Conservation (phyloP, 2,888 invertebrate species). For the Bruchidius siliquastri region DNA sequence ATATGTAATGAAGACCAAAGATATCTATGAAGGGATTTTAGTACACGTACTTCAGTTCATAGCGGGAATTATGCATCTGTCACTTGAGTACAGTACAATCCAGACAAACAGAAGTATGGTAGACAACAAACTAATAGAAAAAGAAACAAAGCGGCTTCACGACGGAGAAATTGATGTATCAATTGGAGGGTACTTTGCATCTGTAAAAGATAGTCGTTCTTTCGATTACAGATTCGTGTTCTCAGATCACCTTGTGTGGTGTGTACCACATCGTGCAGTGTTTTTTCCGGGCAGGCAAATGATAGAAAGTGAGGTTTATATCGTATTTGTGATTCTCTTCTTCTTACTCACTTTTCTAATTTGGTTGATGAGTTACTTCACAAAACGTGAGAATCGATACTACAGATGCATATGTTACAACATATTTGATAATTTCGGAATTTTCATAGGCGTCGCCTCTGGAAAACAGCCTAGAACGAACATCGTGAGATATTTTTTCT, state of each 20-base stretch:
- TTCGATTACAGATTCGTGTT: neutral
- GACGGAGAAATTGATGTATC: neutral
- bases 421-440: neutral
- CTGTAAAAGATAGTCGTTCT: neutral
- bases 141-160: neutral
- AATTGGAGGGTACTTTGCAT: neutral
- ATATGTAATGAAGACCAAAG: neutral
- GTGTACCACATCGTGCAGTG: neutral
- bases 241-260: neutral
- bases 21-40: neutral
- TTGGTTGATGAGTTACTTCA: neutral
- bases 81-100: neutral
- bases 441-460: neutral
- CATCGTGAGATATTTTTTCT: neutral
- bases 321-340: neutral
- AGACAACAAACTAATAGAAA: neutral
- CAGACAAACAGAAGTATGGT: neutral
- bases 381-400: neutral
- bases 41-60: neutral
- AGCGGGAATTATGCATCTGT: neutral
- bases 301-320: neutral
- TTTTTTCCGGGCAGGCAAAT: neutral
- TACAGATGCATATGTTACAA: neutral
- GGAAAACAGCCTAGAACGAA: neutral
- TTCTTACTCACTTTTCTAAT: neutral